These are phyloP conservation scores for Aulostomus chinensis DNA, from an alignment of 2,797 vertebrate species.

Conservation along the genomic window DNA sequence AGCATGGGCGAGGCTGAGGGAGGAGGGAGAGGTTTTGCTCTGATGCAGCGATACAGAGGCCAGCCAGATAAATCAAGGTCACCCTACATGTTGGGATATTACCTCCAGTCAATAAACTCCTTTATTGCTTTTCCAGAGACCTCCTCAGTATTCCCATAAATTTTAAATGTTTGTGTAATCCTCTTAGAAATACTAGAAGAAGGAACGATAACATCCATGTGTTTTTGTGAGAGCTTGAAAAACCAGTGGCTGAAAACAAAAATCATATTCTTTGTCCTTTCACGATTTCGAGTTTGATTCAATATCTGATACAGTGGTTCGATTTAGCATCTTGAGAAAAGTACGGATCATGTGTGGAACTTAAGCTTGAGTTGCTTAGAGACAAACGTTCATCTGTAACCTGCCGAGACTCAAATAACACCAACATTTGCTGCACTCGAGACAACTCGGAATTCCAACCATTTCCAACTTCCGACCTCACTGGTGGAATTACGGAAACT, in stretches of 20 bases:
- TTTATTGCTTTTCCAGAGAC: slow-evolving; percentile 79
- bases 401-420: no score
- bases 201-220: slow-evolving; percentile 21
- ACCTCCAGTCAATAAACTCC: slow-evolving; percentile 76
- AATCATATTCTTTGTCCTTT: no score
- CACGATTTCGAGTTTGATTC: no score
- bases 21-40: slow-evolving; percentile 63
- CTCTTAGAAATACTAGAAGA: slow-evolving; percentile 45
- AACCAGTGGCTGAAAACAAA: slow-evolving; percentile 3
- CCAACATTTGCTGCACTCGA: no score
- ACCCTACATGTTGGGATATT: slow-evolving; percentile 73
- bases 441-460: no score
- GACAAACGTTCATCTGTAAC: no score
- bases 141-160: slow-evolving; percentile 68
- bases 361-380: no score
- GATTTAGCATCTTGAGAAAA: no score
- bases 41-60: slow-evolving; percentile 66
- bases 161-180: slow-evolving; percentile 65
- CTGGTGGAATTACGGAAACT: no score
- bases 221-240: slow-evolving; percentile 6
- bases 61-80: slow-evolving; percentile 77
- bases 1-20: slow-evolving; percentile 71
- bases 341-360: no score
- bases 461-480: no score
- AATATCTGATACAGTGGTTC: no score